A percentile compares a stretch with the other conserved stretches of the same genome.
Evolutionary conservation across 2,797 vertebrate species (phyloP).

Genomic region (Poeciliopsis presidionis): DNA sequence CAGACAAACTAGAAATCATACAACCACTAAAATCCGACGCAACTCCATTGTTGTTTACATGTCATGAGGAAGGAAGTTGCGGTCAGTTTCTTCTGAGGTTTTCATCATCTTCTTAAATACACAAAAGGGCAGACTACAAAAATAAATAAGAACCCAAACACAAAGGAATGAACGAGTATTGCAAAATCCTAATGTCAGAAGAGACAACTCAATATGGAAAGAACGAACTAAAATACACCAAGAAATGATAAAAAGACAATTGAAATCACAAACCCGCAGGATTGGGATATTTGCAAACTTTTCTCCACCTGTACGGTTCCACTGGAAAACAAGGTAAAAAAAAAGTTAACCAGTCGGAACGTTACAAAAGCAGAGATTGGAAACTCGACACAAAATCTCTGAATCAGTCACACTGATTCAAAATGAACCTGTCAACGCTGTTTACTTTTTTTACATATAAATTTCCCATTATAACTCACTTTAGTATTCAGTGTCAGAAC

Average conservation of each 20-base stretch:
- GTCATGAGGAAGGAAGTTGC: too few species aligned
- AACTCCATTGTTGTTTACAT: too few species aligned
- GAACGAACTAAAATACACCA: background rate
- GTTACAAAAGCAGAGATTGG: background rate
- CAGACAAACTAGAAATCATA: background rate
- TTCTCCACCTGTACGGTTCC: background rate
- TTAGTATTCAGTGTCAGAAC: constrained; percentile 7
- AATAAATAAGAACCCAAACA: background rate
- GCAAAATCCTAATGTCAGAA: background rate
- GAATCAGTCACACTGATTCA: background rate
- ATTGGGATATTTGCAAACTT: background rate
- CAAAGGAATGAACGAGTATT: background rate
- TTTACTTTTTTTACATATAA: too few species aligned
- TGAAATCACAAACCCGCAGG: background rate
- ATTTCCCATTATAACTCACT: background rate
- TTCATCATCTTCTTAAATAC: background rate
- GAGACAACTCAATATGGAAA: background rate
- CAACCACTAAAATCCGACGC: too few species aligned
- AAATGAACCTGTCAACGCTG: background rate
- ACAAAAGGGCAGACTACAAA: too few species aligned
- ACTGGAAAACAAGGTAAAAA: background rate
- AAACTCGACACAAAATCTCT: background rate
- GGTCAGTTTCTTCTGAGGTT: too few species aligned
- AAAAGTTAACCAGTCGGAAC: background rate
- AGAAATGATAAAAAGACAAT: background rate